Evolutionary conservation across 2,113 vertebrate species (phyloP).

Genomic region (Maccullochella peelii): DNA sequence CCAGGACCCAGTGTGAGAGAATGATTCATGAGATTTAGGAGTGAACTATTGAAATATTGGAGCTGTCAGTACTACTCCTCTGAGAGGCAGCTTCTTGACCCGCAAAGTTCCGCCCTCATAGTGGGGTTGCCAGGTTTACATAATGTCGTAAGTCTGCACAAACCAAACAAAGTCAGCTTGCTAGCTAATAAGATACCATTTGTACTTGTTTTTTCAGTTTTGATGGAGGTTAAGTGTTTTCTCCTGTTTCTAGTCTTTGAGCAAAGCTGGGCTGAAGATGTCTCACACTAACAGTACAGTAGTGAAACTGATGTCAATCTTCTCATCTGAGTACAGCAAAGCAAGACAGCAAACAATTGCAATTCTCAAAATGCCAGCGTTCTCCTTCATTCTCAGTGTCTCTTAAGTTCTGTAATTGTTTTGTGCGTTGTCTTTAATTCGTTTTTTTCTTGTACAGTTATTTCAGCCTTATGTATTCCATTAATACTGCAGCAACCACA

Average conservation of each 20-base stretch:
- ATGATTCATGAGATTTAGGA: not conserved
- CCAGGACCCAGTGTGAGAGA: not conserved
- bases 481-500: not conserved
- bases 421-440: not conserved
- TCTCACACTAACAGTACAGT: not conserved
- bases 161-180: not conserved
- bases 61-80: not conserved
- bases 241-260: not conserved
- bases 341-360: not conserved
- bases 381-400: not conserved
- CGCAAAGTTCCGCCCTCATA: not conserved
- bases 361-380: not conserved
- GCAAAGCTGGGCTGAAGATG: not conserved
- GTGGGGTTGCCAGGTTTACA: not conserved
- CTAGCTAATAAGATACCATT: not conserved
- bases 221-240: not conserved
- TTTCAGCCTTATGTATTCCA: not conserved
- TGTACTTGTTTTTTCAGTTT: not conserved
- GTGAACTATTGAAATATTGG: not conserved
- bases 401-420: not conserved
- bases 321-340: not conserved
- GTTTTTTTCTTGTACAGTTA: not conserved
- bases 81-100: not conserved
- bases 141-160: not conserved
- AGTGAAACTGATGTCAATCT: too few relatives aligned